These are phyloP conservation scores for Mormyrus proboscirostris DNA, from an alignment of 2,797 vertebrate species.

Conservation along the genomic window DNA sequence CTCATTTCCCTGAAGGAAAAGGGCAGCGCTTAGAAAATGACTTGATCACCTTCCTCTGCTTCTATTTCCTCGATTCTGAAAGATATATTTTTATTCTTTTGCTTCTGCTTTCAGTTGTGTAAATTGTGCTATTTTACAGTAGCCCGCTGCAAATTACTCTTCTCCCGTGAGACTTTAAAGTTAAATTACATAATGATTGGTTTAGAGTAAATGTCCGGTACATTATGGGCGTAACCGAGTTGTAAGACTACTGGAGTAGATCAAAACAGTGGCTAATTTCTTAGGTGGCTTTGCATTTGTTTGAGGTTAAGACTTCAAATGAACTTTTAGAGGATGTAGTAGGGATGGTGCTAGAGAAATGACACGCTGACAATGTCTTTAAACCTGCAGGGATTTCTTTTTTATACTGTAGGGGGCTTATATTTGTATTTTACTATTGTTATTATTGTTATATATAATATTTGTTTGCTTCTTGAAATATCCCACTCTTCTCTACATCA, in stretches of 20 bases:
- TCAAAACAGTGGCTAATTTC: neutral
- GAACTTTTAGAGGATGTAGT: neutral
- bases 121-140: conserved; percentile 8
- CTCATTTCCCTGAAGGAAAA: conserved; percentile 30
- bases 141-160: neutral
- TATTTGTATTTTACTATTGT: neutral
- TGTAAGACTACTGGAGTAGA: neutral
- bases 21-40: conserved; percentile 28
- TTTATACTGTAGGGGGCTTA: neutral
- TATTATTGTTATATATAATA: neutral
- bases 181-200: neutral
- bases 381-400: neutral
- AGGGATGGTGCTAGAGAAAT: neutral
- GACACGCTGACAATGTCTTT: neutral
- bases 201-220: neutral
- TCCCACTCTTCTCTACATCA: neutral
- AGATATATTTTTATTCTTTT: neutral
- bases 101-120: neutral
- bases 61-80: conserved; percentile 25
- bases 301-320: neutral
- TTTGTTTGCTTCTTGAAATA: neutral
- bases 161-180: neutral
- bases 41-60: conserved; percentile 40
- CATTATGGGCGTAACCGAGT: neutral
- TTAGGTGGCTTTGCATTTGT: neutral